Base-by-base conservation (phyloP, 2,113 vertebrate genomes). In the Dendropsophus ebraccatus region DNA sequence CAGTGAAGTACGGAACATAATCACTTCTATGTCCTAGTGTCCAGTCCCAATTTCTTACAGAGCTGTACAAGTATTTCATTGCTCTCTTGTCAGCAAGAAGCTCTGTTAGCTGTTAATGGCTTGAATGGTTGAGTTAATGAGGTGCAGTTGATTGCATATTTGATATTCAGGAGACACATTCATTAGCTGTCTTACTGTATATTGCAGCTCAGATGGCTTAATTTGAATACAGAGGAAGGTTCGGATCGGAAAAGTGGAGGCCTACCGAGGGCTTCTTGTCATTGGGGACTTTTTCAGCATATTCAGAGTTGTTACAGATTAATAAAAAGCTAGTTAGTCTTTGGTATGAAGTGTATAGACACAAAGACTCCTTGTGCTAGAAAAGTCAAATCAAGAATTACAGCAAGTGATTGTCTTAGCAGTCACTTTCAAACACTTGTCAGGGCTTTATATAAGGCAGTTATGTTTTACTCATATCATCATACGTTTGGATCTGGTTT, bases 121-220 rank as follows among this genome's bases (percentile, higher is more conserved):
- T 81, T 87, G 85, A 87, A 87, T 81, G 85, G 85, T 81, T 87
- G 79, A 87, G 85, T 81, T 87, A 87, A 87, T 87, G 85, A 87
- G 85, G 85, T 87, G 85, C 85, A 87, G 85, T 87, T 87, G 85
- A 87, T 87, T 87, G 78, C 85, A 87, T 74, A 87, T 87, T 87
- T 81, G 85, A 87, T 87, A 87, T 87, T 87, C 85, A 87, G 85
- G 85, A 87, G 85, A 74, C 85, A 81, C 85, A 81, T 87, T 87
- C 85, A 87, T 87, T 87, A 87, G 78, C 85, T 65, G 85, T 87
- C 85, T 87, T 74, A 81, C 85, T 87, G 85, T 87, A 81, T 87
- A 87, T 87, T 87, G 85, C 85, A 12, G 85, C 25, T 87, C 85
- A 32, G 67, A 86, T 81, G 85, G 78, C 85, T 86, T 86, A 32